A percentile compares a stretch with the other conserved stretches of the same genome.
Conservation (phyloP, 1,140 invertebrate species). For the Lepidurus arcticus region DNA sequence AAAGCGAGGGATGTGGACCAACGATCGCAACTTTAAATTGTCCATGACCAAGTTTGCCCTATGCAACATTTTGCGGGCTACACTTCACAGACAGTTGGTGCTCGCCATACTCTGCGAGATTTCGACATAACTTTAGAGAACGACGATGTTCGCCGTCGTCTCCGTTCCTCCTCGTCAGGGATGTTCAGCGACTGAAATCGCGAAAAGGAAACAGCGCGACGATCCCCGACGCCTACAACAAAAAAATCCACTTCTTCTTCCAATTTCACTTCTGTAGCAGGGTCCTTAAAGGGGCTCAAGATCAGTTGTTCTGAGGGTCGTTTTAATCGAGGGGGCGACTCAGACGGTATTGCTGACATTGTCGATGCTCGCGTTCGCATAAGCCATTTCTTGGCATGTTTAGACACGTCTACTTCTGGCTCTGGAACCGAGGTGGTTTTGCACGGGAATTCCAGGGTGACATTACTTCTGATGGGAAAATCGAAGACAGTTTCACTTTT, state of each 20-base stretch:
- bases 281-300: not conserved
- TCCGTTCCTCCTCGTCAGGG: constrained; percentile 2
- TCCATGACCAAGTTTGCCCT: not conserved
- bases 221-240: not conserved
- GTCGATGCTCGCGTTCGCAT: constrained; percentile 9
- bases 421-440: not conserved
- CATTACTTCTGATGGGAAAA: not conserved
- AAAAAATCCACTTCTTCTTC: constrained; percentile 13
- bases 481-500: not conserved
- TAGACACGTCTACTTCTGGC: not conserved
- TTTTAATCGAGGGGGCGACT: not conserved
- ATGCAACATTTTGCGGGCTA: not conserved
- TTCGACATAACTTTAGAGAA: constrained; percentile 32
- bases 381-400: constrained; percentile 8
- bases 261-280: not conserved
- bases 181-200: constrained; percentile 1
- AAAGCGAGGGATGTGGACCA: not conserved
- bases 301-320: not conserved
- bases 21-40: not conserved
- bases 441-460: not conserved
- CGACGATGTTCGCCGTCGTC: constrained; percentile 30
- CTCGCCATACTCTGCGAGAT: constrained; percentile 2
- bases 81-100: constrained; percentile 21
- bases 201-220: not conserved
- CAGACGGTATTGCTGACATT: not conserved